Evolutionary conservation across 2,113 vertebrate genomes (phyloP), one percentile per base, ranked within the genome.

Genomic region (Fulica atra): DNA sequence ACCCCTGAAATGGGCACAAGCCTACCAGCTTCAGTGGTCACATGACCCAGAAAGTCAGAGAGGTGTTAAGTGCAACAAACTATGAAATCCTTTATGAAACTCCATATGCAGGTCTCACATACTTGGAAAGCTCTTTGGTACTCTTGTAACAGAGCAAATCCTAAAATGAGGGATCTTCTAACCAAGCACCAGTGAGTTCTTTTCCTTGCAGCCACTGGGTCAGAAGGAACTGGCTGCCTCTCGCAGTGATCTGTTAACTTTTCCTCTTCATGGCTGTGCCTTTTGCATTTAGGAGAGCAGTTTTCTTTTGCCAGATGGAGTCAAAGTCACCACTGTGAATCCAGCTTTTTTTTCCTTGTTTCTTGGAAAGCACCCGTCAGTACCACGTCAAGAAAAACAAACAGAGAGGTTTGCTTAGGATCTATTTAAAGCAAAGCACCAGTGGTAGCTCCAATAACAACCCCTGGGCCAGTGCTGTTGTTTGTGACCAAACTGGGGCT

Each of bases 321-420:
- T 97, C 97, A 93, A 96, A 97, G 96, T 97, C 95, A 95, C 85
- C 85, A 92, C 94, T 94, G 86, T 96, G 93, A 94, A 81, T 84
- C 89, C 84, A 73, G 80, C 50, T 71, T 95, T 97, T 90, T 97
- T 95, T 78, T 7, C 76, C 91, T 88, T 85, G 29, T 98, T 98
- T 98, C 98, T 98, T 98, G 98, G 98, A 98, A 98, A 98, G 98
- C 97, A 96, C 90, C 85, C 95, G 83, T 93, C 74, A 93, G 92
- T 95, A 97, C 90, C 94, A 93, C 81, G 98, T 98, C 97, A 98
- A 98, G 96, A 97, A 98, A 98, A 98, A 97, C 97, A 98, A 97
- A 97, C 83, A 89, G 88, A 95, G 94, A 97, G 85, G 85, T 96
- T 98, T 97, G 89, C 95, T 95, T 91, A 90, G 81, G 86, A 88